Evolutionary conservation across 2,888 invertebrate genomes (phyloP).

Genomic region (Geotrupes spiniger): DNA sequence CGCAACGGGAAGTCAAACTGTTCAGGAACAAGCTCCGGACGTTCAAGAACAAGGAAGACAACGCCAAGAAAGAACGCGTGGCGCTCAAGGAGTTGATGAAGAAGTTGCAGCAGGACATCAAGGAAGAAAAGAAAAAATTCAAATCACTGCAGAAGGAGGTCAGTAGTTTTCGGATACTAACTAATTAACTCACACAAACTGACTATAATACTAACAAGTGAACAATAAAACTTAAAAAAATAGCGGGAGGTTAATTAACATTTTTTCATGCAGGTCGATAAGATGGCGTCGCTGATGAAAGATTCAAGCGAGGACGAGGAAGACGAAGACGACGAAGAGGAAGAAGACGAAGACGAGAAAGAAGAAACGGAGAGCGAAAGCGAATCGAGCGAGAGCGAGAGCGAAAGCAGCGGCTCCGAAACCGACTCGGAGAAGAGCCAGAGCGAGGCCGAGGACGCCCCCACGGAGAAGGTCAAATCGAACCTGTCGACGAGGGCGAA

Average conservation of each 20-base stretch:
- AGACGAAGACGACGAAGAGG: conserved; percentile 52
- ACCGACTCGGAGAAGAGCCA: conserved; percentile 63
- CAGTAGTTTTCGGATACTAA: conserved; percentile 10
- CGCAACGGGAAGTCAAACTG: conserved; percentile 69
- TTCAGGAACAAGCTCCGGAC: conserved; percentile 55
- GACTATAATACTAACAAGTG: neutral
- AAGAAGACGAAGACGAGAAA: conserved; percentile 56
- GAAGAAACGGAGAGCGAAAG: conserved; percentile 54
- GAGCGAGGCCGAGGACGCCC: conserved; percentile 60
- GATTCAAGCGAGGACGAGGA: conserved; percentile 70
- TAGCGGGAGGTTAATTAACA: neutral
- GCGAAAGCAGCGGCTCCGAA: conserved; percentile 61
- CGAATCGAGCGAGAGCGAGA: conserved; percentile 65
- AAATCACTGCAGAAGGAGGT: conserved; percentile 83
- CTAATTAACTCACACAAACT: neutral
- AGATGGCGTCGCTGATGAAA: conserved; percentile 86
- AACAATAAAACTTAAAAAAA: neutral
- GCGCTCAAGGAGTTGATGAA: conserved; percentile 77
- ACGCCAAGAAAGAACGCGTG: conserved; percentile 75
- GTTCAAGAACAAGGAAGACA: conserved; percentile 62
- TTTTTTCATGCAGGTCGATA: conserved; percentile 72
- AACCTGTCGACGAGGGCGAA: conserved; percentile 66
- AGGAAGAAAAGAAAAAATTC: conserved; percentile 79
- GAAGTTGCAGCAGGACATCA: conserved; percentile 73
- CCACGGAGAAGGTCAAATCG: conserved; percentile 63